A percentile compares a stretch with the other conserved stretches of the same genome.
These are phyloP conservation scores for Botrylloides violaceus DNA, from an alignment of 23 tunicate genomes.

Conservation along the genomic window DNA sequence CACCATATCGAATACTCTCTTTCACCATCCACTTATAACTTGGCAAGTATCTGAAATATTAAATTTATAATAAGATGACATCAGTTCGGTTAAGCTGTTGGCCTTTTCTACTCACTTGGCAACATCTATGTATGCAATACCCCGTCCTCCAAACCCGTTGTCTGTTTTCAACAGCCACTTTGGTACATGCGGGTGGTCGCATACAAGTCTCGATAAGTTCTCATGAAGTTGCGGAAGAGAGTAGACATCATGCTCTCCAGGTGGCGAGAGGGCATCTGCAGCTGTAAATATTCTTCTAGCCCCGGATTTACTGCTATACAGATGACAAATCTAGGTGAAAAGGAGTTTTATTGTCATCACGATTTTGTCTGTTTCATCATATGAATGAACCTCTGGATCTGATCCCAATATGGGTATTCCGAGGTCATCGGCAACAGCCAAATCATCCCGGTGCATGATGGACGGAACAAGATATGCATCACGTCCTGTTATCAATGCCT, in stretches of 20 bases:
- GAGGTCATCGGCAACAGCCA: slow-evolving; percentile 84
- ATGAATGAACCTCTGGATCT: slow-evolving; percentile 58
- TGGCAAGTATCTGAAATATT: slow-evolving; percentile 64
- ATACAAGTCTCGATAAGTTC: slow-evolving; percentile 58
- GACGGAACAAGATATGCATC: slow-evolving; percentile 72
- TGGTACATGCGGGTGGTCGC: slow-evolving; percentile 54
- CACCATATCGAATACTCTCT: slow-evolving; percentile 72
- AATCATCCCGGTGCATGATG: slow-evolving; percentile 55
- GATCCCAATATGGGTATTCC: slow-evolving; percentile 77
- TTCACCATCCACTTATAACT: slow-evolving; percentile 81
- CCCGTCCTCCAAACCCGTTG: slow-evolving; percentile 75
- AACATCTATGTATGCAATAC: slow-evolving; percentile 65
- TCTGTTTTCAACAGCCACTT: slow-evolving; percentile 82
- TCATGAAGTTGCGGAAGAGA: slow-evolving; percentile 86
- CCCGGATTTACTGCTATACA: slow-evolving; percentile 94
- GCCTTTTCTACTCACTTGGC: slow-evolving; percentile 37
- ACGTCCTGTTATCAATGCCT: slow-evolving; percentile 52
- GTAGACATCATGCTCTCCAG: slow-evolving; percentile 91
- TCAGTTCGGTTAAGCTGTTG: background rate
- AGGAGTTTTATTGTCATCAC: background rate
- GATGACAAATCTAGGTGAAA: slow-evolving; percentile 49
- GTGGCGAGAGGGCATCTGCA: slow-evolving; percentile 68
- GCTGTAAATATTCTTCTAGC: slow-evolving; percentile 74
- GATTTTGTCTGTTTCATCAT: background rate
- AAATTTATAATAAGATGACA: background rate